A percentile compares a stretch with the other conserved stretches of the same genome.
Evolutionary conservation across 2,797 vertebrate species (phyloP).

Genomic region (Todus mexicanus): DNA sequence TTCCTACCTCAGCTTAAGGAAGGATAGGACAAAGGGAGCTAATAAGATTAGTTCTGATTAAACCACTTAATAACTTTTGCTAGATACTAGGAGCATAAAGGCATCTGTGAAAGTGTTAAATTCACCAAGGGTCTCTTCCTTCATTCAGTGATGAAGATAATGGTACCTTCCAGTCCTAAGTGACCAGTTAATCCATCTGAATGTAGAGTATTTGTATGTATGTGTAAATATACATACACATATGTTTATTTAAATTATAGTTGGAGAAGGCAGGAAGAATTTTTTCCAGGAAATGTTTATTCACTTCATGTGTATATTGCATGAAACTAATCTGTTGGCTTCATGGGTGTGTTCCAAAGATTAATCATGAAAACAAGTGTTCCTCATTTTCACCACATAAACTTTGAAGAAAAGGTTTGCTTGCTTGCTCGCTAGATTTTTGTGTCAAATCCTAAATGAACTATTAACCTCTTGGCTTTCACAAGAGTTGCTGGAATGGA

Average conservation of each 20-base stretch:
- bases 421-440: not conserved
- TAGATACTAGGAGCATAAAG: not conserved
- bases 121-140: not conserved
- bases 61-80: not conserved
- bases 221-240: not conserved
- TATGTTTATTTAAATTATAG: not conserved
- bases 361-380: not conserved
- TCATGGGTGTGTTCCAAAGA: accelerated
- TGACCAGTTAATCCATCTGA: not conserved
- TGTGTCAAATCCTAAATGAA: not conserved
- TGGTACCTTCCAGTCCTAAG: not conserved
- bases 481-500: not conserved
- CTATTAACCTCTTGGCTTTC: not conserved
- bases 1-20: not conserved
- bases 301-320: not conserved
- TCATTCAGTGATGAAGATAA: not conserved
- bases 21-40: not conserved
- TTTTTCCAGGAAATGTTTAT: not conserved
- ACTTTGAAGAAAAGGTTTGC: not conserved
- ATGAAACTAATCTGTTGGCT: not conserved
- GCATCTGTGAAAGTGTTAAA: not conserved
- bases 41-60: not conserved
- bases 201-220: not conserved
- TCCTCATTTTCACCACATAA: not conserved
- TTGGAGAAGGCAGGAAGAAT: not conserved